These are phyloP conservation scores for Lucilia sericata DNA, from an alignment of 1,140 invertebrate species.

Conservation along the genomic window DNA sequence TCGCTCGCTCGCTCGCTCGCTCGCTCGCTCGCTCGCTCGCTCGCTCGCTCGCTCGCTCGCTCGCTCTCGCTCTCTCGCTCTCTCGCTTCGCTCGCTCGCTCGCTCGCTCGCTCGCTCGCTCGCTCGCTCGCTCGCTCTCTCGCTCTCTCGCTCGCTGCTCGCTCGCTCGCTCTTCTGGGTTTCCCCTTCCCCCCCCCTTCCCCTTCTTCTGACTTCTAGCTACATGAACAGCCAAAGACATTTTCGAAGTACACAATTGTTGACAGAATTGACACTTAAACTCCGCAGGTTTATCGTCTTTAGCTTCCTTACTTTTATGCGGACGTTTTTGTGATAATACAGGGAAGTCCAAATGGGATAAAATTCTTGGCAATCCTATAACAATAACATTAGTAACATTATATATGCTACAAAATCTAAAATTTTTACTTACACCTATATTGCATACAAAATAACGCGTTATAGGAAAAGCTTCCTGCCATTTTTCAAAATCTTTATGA, in stretches of 20 bases:
- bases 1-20: too few species aligned
- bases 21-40: too few species aligned
- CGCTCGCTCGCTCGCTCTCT: too few species aligned
- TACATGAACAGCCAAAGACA: constrained; percentile 64
- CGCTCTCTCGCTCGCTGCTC: too few species aligned
- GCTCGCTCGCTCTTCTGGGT: too few species aligned
- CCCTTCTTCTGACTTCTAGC: constrained; percentile 64
- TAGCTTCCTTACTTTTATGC: not conserved
- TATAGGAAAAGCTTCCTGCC: constrained; percentile 51
- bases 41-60: too few species aligned
- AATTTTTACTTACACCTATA: constrained; percentile 49
- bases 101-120: too few species aligned
- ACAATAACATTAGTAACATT: not conserved
- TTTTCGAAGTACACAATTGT: constrained; percentile 59
- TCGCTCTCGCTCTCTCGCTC: too few species aligned
- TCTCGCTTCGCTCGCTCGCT: too few species aligned
- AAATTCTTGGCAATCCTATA: constrained; percentile 54
- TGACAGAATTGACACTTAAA: constrained; percentile 62
- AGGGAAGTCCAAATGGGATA: constrained; percentile 60
- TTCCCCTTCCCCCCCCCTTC: too few species aligned
- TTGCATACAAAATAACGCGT: constrained; percentile 59
- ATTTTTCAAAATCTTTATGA: constrained; percentile 51
- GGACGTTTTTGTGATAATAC: constrained; percentile 55
- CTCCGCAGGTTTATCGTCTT: not conserved
- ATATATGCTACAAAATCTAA: not conserved